These are phyloP conservation scores for Smittia sp. DNA, from an alignment of 2,888 invertebrate genomes.

Conservation along the genomic window DNA sequence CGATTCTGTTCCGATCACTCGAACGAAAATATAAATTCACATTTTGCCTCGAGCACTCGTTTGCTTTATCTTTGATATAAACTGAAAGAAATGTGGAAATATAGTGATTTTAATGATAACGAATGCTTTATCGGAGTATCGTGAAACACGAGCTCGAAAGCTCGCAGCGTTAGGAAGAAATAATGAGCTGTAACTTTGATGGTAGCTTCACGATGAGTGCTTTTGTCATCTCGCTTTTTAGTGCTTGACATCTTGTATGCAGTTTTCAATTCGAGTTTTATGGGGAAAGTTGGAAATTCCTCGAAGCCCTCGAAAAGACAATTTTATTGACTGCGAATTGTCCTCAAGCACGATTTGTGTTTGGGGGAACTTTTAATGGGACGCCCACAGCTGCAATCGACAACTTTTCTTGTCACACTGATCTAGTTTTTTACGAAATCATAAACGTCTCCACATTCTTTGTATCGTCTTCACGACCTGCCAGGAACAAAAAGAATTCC, in stretches of 20 bases:
- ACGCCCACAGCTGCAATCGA: too few species aligned
- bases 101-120: conserved; percentile 8
- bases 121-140: background rate
- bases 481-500: too few species aligned
- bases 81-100: conserved; percentile 1
- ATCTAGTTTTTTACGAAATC: too few species aligned
- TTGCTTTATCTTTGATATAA: conserved; percentile 3
- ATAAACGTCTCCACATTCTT: too few species aligned
- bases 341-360: too few species aligned
- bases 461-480: too few species aligned
- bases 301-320: too few species aligned
- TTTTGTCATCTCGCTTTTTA: background rate
- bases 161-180: background rate
- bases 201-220: background rate
- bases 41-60: background rate
- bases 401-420: too few species aligned
- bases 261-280: background rate
- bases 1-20: background rate
- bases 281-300: background rate
- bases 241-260: background rate
- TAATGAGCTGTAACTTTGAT: conserved; percentile 5
- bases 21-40: background rate
- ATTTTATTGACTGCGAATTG: too few species aligned
- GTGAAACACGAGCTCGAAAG: background rate
- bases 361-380: too few species aligned